phyloP scores from a whole-genome alignment of 2,113 vertebrate genomes.

The Neolamprologus longior region DNA sequence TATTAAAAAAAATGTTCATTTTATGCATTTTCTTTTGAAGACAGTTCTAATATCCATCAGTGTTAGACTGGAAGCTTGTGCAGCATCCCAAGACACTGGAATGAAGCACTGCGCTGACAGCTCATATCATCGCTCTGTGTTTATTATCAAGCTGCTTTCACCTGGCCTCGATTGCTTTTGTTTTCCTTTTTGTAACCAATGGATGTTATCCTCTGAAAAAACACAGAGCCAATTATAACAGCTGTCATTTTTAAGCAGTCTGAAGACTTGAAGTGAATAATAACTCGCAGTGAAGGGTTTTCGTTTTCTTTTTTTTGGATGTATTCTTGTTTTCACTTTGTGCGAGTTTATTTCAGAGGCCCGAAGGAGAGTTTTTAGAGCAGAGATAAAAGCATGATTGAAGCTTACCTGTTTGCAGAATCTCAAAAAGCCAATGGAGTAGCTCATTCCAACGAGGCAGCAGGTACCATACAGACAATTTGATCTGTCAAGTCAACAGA shows the following conservation, averaged over 20 bases:
- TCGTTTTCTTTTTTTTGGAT: neutral
- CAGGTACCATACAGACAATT: slow-evolving; percentile 91
- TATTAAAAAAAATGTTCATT: neutral
- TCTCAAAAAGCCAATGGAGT: slow-evolving; percentile 93
- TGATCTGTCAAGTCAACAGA: slow-evolving; percentile 67
- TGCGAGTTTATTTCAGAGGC: neutral
- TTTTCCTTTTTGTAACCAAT: slow-evolving; percentile 10
- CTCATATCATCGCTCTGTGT: slow-evolving; percentile 50
- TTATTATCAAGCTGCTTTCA: slow-evolving; percentile 50
- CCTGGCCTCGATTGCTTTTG: slow-evolving; percentile 39
- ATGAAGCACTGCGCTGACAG: slow-evolving; percentile 40
- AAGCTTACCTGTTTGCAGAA: slow-evolving; percentile 93
- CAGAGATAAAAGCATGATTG: neutral
- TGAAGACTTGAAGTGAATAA: slow-evolving; percentile 1
- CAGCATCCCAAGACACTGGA: slow-evolving; percentile 26
- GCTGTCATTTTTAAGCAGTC: slow-evolving; percentile 39
- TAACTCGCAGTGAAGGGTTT: neutral
- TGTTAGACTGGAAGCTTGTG: slow-evolving; percentile 13
- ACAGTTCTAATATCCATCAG: slow-evolving; percentile 59
- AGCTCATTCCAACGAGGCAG: slow-evolving; percentile 84
- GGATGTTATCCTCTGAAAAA: slow-evolving; percentile 33
- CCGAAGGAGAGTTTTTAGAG: neutral
- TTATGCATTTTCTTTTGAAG: slow-evolving; percentile 47
- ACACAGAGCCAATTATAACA: slow-evolving; percentile 35
- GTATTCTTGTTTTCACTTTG: neutral